Evolutionary conservation across 2,113 vertebrate species (phyloP).

Genomic region (Trematocara nigrifrons): DNA sequence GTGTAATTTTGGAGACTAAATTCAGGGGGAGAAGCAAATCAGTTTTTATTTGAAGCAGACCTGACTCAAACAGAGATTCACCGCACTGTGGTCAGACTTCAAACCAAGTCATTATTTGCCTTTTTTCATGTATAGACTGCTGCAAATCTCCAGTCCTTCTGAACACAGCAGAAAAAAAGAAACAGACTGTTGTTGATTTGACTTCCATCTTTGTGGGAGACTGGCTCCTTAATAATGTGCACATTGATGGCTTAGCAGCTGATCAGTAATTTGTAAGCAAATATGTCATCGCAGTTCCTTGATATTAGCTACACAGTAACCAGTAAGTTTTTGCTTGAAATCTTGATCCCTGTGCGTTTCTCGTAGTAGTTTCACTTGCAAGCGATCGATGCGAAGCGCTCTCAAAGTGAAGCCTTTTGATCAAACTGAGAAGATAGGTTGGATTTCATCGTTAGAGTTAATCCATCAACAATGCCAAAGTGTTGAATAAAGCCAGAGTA

Average conservation of each 20-base stretch:
- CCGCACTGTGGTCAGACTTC: constrained; percentile 75
- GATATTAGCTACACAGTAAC: neutral
- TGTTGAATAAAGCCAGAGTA: constrained; percentile 52
- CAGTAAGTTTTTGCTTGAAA: neutral
- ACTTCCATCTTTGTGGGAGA: constrained; percentile 41
- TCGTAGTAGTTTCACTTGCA: constrained; percentile 32
- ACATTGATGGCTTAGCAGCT: constrained; percentile 20
- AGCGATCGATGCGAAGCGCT: constrained; percentile 9
- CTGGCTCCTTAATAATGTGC: constrained; percentile 13
- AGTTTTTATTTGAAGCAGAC: constrained; percentile 80
- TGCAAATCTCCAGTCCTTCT: constrained; percentile 66
- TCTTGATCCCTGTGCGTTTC: neutral
- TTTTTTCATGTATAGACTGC: constrained; percentile 74
- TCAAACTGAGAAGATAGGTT: constrained; percentile 47
- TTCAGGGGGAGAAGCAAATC: constrained; percentile 66
- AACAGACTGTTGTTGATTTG: constrained; percentile 47
- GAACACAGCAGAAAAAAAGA: constrained; percentile 46
- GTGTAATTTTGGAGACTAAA: constrained; percentile 75
- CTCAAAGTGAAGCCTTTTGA: constrained; percentile 35
- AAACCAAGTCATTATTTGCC: constrained; percentile 70
- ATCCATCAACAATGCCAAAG: constrained; percentile 67
- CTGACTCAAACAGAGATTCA: constrained; percentile 72
- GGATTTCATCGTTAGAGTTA: constrained; percentile 62
- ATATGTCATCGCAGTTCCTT: neutral
- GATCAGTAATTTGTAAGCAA: constrained; percentile 18